Base-by-base conservation (phyloP, 2,888 invertebrate genomes). In the Liodrosophila aerea region DNA sequence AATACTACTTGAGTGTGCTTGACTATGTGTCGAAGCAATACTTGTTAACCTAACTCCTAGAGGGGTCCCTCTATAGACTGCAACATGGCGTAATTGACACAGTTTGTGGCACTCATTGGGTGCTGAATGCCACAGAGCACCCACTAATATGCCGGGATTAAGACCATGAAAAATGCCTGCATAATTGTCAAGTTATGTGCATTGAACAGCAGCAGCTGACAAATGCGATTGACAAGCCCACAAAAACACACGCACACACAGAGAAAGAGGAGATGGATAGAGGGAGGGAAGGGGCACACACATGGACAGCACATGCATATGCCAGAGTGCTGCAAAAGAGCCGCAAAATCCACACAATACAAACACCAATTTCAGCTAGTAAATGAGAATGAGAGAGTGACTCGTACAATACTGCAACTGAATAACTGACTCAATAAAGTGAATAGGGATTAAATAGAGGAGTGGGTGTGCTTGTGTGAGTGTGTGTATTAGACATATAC, bases 361-460 rank as follows among this genome's bases (percentile, higher is more conserved):
- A 80, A 80, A 80, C 81, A 76, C 60, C 73, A 11, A n/a, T 11
- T 11, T 30, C 13, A 39, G 36, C 22, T 43, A 30, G 47, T 11
- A 46, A 37, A 39, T 1, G 52, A 34, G 31, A 22, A 11, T 31
- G 46, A 8, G 36, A 18, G 15, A 62, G 39, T 50, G 58, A 50
- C 31, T 31, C 27, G 51, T 11, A 44, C 49, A 64, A 73, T 60
- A 64, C 67, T 47, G 53, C 61, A 68, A 76, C 76, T 80, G 80
- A 80, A 76, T 80, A 75, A 75, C 64, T 80, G 80, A 80, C 68
- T 80, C 75, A 80, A 76, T 80, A 73, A 76, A 76, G 75, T 75
- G 80, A 68, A 76, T 80, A 73, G 76, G 80, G 75, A 76, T 75
- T 75, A 80, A 75, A 80, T 75, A n/a, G 52, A 73, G 22, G 5